Percentiles rank a stretch among this genome's conserved stretches.
Conservation (phyloP, 2,113 vertebrate genomes). For the Phalacrocorax carbo region DNA sequence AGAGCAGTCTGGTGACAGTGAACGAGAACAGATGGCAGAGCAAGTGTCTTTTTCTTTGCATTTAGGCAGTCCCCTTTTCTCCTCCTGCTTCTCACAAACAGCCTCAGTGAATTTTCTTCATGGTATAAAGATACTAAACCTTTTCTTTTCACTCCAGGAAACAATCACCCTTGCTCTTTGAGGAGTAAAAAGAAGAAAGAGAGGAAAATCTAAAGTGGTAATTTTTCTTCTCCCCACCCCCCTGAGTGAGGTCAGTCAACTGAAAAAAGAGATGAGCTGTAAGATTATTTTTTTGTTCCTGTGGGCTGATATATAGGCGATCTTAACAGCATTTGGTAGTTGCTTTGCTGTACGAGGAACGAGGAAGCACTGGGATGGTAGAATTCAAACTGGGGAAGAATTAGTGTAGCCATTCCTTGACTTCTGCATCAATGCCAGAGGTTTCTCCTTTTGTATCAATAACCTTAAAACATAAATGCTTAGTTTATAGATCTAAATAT, state of each 20-base stretch:
- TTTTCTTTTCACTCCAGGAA: not conserved
- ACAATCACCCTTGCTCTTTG: not conserved
- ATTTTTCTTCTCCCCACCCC: not conserved
- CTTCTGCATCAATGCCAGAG: not conserved
- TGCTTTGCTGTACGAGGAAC: not conserved
- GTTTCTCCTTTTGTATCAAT: not conserved
- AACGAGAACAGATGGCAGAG: slow-evolving; percentile 51
- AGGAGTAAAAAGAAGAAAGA: not conserved
- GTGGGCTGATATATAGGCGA: not conserved
- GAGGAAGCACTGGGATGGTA: not conserved
- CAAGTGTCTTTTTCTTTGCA: slow-evolving; percentile 41
- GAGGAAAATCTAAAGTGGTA: not conserved
- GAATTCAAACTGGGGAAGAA: not conserved
- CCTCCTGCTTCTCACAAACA: slow-evolving; percentile 23
- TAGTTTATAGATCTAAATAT: not conserved
- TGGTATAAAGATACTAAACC: not conserved
- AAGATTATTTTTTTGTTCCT: not conserved
- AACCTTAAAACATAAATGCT: not conserved
- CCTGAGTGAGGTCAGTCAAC: not conserved
- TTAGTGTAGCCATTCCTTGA: not conserved
- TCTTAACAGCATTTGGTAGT: not conserved
- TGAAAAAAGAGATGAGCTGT: not conserved
- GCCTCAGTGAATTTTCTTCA: not conserved
- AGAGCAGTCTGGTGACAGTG: slow-evolving; percentile 43
- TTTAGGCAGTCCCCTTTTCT: slow-evolving; percentile 1